Conservation (phyloP, 2,797 vertebrate species). For the Esox lucius region DNA sequence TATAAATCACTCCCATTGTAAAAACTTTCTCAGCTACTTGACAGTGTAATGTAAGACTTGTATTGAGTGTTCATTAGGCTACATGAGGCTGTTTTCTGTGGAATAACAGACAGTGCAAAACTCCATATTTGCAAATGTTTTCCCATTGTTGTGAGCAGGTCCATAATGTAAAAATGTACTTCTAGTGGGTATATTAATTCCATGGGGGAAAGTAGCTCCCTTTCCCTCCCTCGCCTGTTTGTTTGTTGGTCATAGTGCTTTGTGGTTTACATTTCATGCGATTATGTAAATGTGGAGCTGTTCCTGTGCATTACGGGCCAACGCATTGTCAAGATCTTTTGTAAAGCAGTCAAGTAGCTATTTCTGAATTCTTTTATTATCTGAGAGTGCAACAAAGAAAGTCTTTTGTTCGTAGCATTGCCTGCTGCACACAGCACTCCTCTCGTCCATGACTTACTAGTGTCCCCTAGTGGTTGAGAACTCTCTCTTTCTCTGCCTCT, state of each 20-base stretch:
- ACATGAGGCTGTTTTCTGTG: conserved; percentile 50
- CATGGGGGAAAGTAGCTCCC: conserved; percentile 61
- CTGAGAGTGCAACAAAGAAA: conserved; percentile 86
- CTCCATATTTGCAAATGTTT: conserved; percentile 59
- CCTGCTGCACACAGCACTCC: conserved; percentile 68
- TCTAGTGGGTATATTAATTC: conserved; percentile 70
- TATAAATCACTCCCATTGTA: conserved; percentile 55
- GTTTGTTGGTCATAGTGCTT: conserved; percentile 70
- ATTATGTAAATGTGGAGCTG: conserved; percentile 77
- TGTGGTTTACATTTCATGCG: conserved; percentile 79
- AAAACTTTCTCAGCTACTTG: conserved; percentile 26
- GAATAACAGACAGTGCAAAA: conserved; percentile 46
- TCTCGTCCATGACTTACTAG: conserved; percentile 94
- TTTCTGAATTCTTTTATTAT: conserved; percentile 86
- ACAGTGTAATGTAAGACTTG: conserved; percentile 26
- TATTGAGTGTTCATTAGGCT: conserved; percentile 35
- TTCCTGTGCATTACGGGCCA: conserved; percentile 78
- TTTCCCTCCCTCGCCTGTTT: conserved; percentile 67
- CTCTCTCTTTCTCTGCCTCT: conserved; percentile 42
- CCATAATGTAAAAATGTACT: conserved; percentile 66
- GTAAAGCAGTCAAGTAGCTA: conserved; percentile 84
- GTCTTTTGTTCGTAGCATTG: conserved; percentile 93
- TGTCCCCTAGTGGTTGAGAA: conserved; percentile 92
- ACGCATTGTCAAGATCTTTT: conserved; percentile 79
- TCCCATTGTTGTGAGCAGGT: conserved; percentile 62